Base-by-base conservation (phyloP, 2,888 invertebrate genomes). In the Eilema depressum region DNA sequence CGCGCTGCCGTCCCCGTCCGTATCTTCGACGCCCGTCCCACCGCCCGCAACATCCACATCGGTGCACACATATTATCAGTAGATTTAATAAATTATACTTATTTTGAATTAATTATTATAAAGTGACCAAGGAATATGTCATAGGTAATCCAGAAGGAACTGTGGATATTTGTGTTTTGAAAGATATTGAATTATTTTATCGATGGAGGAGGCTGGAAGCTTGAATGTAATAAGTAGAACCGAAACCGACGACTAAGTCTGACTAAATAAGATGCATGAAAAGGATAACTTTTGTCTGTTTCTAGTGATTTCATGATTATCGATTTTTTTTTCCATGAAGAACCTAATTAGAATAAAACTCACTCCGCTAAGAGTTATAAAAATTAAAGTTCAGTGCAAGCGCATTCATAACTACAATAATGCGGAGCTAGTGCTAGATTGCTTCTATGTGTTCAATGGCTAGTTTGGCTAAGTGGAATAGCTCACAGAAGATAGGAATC, bases 1-100 rank as follows among this genome's bases (percentile, higher is more conserved):
- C 0, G 93, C 95, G 17, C 91, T 96, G 59, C 93, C 96, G 0
- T 91, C 96, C 4, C 92, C 96, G 2, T 82, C 87, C 10, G 76
- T 89, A 10, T 75, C 86, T 85, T 79, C 95, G 17, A 91, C 95
- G 8, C 80, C 95, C 5, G 90, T 94, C 2, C 93, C 96, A 5
- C 92, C 96, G 1, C 92, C 95, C 0, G 63, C 79, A 4, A 86
- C 92, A 2, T 88, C 92, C 11, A 83, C 94, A 85, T 78, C 90
- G 82, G 82, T 95, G 84, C 84, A 96, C 91, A 79, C 94, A 23
- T 92, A 93, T 74, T 93, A 93, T 68, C 86, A 84, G 62, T 82
- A 69, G 74, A 72, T 20, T 70, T 25, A 17, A 57, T 26, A n/a
- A 37, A 25, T 25, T 61, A 23, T 25, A 33, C 20, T 25, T 25